phyloP scores from a whole-genome alignment of 2,888 invertebrate genomes.

The Elaeidobius kamerunicus region DNA sequence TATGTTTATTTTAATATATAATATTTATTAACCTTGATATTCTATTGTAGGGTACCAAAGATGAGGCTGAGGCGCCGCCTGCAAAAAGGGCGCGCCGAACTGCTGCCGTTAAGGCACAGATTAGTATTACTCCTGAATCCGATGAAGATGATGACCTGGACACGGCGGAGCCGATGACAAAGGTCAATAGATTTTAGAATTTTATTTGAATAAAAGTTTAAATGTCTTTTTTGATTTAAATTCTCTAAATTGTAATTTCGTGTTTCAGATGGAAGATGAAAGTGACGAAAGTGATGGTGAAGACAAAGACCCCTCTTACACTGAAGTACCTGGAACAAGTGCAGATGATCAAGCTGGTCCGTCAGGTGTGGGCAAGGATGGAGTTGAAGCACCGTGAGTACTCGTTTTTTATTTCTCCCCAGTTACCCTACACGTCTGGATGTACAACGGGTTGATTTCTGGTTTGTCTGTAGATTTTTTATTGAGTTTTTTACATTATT shows the following conservation, averaged over 20 bases:
- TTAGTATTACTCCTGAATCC: conserved; percentile 39
- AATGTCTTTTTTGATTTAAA: conserved; percentile 2
- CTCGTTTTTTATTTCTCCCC: conserved; percentile 41
- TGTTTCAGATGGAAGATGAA: conserved; percentile 45
- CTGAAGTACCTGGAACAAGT: conserved; percentile 44
- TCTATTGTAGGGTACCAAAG: conserved; percentile 24
- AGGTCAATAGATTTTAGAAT: conserved; percentile 32
- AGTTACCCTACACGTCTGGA: conserved; percentile 33
- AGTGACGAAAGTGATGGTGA: conserved; percentile 43
- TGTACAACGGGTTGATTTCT: conserved; percentile 31
- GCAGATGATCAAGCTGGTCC: conserved; percentile 49
- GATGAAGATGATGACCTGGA: conserved; percentile 41
- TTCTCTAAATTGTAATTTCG: conserved; percentile 16
- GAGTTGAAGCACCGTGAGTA: conserved; percentile 50
- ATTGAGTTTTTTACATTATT: background rate
- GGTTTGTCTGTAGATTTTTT: conserved; percentile 29
- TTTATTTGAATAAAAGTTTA: background rate
- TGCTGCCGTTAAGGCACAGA: conserved; percentile 42
- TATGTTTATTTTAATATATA: too few relatives aligned
- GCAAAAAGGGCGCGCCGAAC: conserved; percentile 44
- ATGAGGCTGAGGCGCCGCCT: conserved; percentile 36
- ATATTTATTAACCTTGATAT: too few relatives aligned
- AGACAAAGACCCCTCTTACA: conserved; percentile 37
- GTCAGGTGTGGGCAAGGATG: conserved; percentile 46
- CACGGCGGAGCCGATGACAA: conserved; percentile 41